Conservation (phyloP, 2,888 invertebrate genomes). For the Leptura quadrifasciata region DNA sequence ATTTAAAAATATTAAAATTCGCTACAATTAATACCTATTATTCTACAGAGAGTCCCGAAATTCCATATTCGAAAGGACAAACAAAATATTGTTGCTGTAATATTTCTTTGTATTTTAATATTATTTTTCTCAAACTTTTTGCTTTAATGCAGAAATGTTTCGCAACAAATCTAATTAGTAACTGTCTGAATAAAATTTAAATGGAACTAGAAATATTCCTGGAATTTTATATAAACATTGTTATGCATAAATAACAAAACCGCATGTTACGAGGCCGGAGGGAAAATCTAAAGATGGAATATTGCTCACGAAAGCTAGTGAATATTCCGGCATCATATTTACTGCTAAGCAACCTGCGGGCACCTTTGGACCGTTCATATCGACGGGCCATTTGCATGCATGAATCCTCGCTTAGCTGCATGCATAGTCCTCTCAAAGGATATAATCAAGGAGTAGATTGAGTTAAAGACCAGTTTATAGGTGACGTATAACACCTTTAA, state of each 20-base stretch:
- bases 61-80: too few relatives aligned
- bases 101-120: too few relatives aligned
- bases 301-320: conserved; percentile 23
- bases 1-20: too few relatives aligned
- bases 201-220: neutral
- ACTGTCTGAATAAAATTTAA: neutral
- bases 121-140: too few relatives aligned
- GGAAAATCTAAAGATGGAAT: conserved; percentile 11
- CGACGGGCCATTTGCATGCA: conserved; percentile 56
- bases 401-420: conserved; percentile 47
- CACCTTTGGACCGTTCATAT: conserved; percentile 53
- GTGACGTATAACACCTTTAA: conserved; percentile 47
- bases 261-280: neutral
- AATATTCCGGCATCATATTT: conserved; percentile 36
- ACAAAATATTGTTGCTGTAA: too few relatives aligned
- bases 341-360: conserved; percentile 44
- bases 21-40: too few relatives aligned
- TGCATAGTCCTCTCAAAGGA: conserved; percentile 50
- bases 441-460: conserved; percentile 54
- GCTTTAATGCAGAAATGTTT: neutral
- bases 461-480: conserved; percentile 52
- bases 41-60: too few relatives aligned
- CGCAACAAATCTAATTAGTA: neutral
- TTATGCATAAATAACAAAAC: conserved; percentile 16
- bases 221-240: neutral